Evolutionary conservation across 2,888 invertebrate species (phyloP).

Genomic region (Sinopyrophorus schimmeli): DNA sequence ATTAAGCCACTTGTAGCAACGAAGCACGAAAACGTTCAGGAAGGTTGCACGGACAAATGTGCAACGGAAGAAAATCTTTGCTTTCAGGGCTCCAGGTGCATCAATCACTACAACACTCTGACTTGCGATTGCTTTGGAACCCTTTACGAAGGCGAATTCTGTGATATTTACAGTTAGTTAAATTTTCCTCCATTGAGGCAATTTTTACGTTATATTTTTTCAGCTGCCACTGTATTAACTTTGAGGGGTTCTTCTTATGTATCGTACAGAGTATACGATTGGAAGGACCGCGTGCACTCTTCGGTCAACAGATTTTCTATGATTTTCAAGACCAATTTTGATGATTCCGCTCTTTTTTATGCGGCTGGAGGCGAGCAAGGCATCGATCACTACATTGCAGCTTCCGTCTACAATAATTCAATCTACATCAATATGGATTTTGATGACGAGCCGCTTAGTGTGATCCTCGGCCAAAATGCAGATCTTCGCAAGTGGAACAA

Average conservation of each 20-base stretch:
- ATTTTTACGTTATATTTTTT: conserved; percentile 37
- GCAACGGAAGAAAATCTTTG: conserved; percentile 81
- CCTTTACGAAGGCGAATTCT: conserved; percentile 87
- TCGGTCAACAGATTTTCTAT: conserved; percentile 85
- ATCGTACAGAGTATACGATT: conserved; percentile 89
- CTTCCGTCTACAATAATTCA: conserved; percentile 80
- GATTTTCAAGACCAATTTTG: conserved; percentile 88
- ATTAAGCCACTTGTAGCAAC: conserved; percentile 84
- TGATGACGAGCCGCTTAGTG: conserved; percentile 75
- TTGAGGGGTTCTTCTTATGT: conserved; percentile 90
- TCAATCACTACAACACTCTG: conserved; percentile 87
- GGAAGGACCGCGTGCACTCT: conserved; percentile 89
- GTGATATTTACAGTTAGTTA: conserved; percentile 84
- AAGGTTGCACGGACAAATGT: conserved; percentile 86
- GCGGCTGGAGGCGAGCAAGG: conserved; percentile 89
- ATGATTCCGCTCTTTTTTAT: conserved; percentile 90
- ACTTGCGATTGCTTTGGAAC: conserved; percentile 94
- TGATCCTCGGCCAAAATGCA: conserved; percentile 68
- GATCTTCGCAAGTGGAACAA: conserved; percentile 87
- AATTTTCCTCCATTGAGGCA: neutral
- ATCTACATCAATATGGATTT: conserved; percentile 87
- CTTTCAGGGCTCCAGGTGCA: conserved; percentile 84
- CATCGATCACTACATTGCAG: conserved; percentile 87
- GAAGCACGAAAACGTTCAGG: conserved; percentile 86
- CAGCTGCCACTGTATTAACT: conserved; percentile 86